Base-by-base conservation (phyloP, 2,888 invertebrate genomes). In the Mythimna loreyi region DNA sequence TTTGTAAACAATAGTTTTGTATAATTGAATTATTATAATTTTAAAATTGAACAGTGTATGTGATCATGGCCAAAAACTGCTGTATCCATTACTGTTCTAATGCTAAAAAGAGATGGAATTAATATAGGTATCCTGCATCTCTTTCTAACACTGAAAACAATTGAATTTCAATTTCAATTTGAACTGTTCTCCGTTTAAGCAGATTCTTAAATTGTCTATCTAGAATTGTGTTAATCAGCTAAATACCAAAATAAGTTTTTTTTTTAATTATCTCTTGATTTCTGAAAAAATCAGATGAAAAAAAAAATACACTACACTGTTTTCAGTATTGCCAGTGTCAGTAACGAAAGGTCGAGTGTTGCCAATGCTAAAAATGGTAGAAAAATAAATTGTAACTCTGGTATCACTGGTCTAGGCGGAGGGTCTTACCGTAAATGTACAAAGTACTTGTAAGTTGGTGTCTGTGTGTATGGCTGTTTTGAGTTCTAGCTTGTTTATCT, bases 371-470 rank as follows among this genome's bases (percentile, higher is more conserved):
- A 58, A 74, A 67, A 23, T 23, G 33, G 43, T 47, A n/a, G 13
- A 36, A n/a, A 25, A 47, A 21, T 13, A 9, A 1, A 2, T 16
- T 43, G n/a, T 58, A 25, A 23, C 30, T 49, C 25, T 1, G n/a
- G 2, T 53, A 25, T 61, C 52, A 36, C 13, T 60, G 11, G 3
- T 21, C 16, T 19, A 45, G n/a, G 62, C 59, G 71, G 25, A 80
- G 56, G 61, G 36, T 47, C 61, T 70, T 68, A 64, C 63, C 60
- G 70, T 66, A 61, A 68, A 67, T 83, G 83, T 81, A 78, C 73
- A 78, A 81, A 78, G 67, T 78, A 55, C 61, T 57, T 13, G 33
- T 76, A 78, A 73, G 75, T 83, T 74, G 69, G 57, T 80, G 70
- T 68, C 67, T 74, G 75, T 78, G 72, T 82, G 78, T 72, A 71